These are phyloP conservation scores for Chymomyza amoena DNA, from an alignment of 2,888 invertebrate species.

Conservation along the genomic window DNA sequence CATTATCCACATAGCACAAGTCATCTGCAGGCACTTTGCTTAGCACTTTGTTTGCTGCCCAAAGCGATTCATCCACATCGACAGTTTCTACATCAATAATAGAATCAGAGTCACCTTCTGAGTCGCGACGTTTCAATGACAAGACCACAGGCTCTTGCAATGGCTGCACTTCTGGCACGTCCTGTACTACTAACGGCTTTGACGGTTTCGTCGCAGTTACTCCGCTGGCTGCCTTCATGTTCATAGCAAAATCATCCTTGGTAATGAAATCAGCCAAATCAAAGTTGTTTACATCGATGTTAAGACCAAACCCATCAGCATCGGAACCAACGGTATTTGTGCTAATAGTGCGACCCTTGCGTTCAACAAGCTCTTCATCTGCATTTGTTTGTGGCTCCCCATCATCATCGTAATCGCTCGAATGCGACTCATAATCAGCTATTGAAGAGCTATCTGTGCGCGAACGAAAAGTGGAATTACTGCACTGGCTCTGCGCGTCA, in stretches of 20 bases:
- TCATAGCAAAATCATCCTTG: slow-evolving; percentile 74
- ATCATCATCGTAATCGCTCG: slow-evolving; percentile 77
- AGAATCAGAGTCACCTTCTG: slow-evolving; percentile 76
- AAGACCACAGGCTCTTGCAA: slow-evolving; percentile 2
- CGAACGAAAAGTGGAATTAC: slow-evolving; percentile 73
- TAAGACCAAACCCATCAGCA: slow-evolving; percentile 67
- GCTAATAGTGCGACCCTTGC: slow-evolving; percentile 67
- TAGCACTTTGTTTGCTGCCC: slow-evolving; percentile 11
- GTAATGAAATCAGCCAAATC: slow-evolving; percentile 78
- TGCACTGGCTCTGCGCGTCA: slow-evolving; percentile 66
- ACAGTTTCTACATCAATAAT: slow-evolving; percentile 78
- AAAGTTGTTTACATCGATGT: slow-evolving; percentile 74
- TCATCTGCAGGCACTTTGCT: slow-evolving; percentile 34
- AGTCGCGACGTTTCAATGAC: slow-evolving; percentile 45
- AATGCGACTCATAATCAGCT: slow-evolving; percentile 78
- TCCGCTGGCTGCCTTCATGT: slow-evolving; percentile 21
- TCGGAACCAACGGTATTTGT: slow-evolving; percentile 69
- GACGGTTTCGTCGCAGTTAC: not conserved
- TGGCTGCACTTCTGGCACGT: not conserved
- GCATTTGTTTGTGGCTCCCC: not conserved
- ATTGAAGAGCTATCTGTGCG: slow-evolving; percentile 77
- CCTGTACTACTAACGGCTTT: not conserved
- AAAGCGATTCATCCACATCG: slow-evolving; percentile 64
- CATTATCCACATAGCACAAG: slow-evolving; percentile 69
- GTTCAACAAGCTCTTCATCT: slow-evolving; percentile 3